Evolutionary conservation across 2,797 vertebrate genomes (phyloP).

Genomic region (Kryptopterus vitreolus): DNA sequence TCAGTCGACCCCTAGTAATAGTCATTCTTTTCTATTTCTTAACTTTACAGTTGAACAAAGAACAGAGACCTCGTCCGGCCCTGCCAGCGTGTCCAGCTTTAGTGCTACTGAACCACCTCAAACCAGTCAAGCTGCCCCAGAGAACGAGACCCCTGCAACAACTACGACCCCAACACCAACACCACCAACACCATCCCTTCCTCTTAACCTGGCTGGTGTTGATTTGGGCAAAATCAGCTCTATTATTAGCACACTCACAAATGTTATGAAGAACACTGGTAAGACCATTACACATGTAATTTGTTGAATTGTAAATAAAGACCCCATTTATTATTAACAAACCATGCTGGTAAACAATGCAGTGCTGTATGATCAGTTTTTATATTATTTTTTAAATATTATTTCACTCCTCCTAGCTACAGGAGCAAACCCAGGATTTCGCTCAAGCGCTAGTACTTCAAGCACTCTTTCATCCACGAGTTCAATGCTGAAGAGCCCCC

Average conservation of each 20-base stretch:
- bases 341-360: neutral
- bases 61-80: slow-evolving; percentile 63
- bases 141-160: slow-evolving; percentile 31
- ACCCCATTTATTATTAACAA: neutral
- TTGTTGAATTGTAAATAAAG: neutral
- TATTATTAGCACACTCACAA: slow-evolving; percentile 90
- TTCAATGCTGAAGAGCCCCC: slow-evolving; percentile 67
- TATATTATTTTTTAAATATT: neutral
- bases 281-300: slow-evolving; percentile 60
- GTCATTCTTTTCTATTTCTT: neutral
- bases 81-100: slow-evolving; percentile 43
- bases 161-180: slow-evolving; percentile 12
- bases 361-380: neutral
- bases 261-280: slow-evolving; percentile 92
- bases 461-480: slow-evolving; percentile 49
- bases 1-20: too few relatives aligned
- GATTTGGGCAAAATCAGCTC: slow-evolving; percentile 95
- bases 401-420: slow-evolving; percentile 23
- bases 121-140: slow-evolving; percentile 45
- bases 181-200: slow-evolving; percentile 29
- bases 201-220: slow-evolving; percentile 80
- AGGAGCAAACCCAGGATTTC: slow-evolving; percentile 77
- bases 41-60: slow-evolving; percentile 79
- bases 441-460: slow-evolving; percentile 74
- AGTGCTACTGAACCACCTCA: slow-evolving; percentile 49